Evolutionary conservation across 2,797 vertebrate species (phyloP).

Genomic region (Chaetophractus vellerosus): DNA sequence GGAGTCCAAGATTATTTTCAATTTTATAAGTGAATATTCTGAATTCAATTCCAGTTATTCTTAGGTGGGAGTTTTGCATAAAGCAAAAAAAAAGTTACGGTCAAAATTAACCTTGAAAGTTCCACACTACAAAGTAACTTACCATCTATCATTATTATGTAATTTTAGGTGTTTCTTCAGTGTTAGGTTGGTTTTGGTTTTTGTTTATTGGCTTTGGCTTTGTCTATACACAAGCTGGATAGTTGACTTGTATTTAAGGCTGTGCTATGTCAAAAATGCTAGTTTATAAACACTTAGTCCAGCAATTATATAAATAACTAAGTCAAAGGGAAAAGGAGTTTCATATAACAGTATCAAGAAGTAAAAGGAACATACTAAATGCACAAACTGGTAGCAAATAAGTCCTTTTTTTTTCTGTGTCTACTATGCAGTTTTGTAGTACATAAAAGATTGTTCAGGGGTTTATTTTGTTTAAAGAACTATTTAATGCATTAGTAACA

Average conservation of each 20-base stretch:
- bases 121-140: neutral
- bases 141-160: neutral
- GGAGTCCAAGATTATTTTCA: slow-evolving; percentile 17
- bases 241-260: neutral
- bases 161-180: neutral
- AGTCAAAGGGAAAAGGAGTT: no score
- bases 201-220: neutral
- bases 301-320: neutral
- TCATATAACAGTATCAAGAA: no score
- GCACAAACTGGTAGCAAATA: no score
- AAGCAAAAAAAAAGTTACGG: neutral
- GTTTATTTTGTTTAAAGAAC: slow-evolving; percentile 57
- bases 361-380: no score
- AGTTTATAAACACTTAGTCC: neutral
- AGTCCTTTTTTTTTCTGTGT: neutral
- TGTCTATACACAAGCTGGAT: neutral
- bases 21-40: slow-evolving; percentile 50
- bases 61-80: slow-evolving; percentile 10
- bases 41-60: slow-evolving; percentile 54
- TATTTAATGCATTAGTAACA: slow-evolving; percentile 52
- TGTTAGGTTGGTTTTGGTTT: neutral
- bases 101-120: slow-evolving; percentile 61
- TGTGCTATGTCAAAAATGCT: slow-evolving; percentile 20
- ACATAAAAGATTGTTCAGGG: neutral
- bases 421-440: neutral